phyloP scores from a whole-genome alignment of 2,888 invertebrate species.

The Lumbricus terrestris region DNA sequence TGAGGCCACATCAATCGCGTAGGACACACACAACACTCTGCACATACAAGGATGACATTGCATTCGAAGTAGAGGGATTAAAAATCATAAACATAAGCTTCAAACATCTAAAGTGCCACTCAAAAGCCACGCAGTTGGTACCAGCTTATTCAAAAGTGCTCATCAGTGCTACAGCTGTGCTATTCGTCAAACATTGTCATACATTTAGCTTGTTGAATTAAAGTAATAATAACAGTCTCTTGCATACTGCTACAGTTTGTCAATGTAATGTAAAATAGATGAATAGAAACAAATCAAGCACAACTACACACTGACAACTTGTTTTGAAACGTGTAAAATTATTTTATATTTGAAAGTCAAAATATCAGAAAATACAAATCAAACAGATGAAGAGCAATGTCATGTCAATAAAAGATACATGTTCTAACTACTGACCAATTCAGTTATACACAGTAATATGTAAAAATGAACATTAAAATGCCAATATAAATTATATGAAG shows the following conservation, averaged over 20 bases:
- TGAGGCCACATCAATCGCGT: too few relatives aligned
- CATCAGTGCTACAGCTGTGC: too few relatives aligned
- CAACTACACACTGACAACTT: background rate
- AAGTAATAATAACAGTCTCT: background rate
- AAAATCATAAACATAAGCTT: too few relatives aligned
- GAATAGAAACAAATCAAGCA: background rate
- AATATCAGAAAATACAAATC: background rate
- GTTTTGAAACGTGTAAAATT: background rate
- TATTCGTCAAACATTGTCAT: too few relatives aligned
- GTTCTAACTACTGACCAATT: background rate
- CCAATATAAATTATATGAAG: background rate
- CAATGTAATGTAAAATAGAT: background rate
- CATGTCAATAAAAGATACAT: background rate
- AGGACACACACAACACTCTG: too few relatives aligned
- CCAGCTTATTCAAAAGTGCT: too few relatives aligned
- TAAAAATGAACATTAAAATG: background rate
- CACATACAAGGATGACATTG: too few relatives aligned
- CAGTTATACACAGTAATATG: background rate
- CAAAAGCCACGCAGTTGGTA: too few relatives aligned
- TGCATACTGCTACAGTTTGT: background rate
- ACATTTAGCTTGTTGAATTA: too few relatives aligned
- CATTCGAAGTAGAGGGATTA: too few relatives aligned
- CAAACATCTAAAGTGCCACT: too few relatives aligned
- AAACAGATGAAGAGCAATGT: background rate
- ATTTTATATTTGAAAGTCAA: background rate